Evolutionary conservation across 2,797 vertebrate species (phyloP).

Genomic region (Miichthys miiuy): DNA sequence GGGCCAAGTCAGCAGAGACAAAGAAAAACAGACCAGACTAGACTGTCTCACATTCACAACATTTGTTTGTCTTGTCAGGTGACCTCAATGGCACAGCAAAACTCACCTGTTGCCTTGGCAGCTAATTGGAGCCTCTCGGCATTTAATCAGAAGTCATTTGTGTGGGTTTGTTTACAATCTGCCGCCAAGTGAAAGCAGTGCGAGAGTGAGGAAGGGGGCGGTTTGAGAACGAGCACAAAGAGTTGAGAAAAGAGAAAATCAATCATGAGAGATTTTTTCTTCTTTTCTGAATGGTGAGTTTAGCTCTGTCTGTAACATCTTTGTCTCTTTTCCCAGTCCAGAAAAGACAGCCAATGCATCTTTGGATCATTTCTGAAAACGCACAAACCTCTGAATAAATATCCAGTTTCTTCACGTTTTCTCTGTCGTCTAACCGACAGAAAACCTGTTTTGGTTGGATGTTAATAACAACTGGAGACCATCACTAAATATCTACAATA

Average conservation of each 20-base stretch:
- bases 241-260: conserved; percentile 18
- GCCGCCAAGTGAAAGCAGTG: conserved; percentile 34
- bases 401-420: conserved; percentile 9
- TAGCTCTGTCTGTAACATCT: conserved; percentile 1
- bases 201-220: not conserved
- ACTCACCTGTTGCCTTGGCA: conserved; percentile 70
- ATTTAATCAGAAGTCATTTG: conserved; percentile 76
- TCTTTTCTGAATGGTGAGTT: conserved; percentile 28
- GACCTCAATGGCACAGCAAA: conserved; percentile 51
- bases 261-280: conserved; percentile 16
- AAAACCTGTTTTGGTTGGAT: conserved; percentile 6
- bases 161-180: conserved; percentile 69
- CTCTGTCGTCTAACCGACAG: not conserved
- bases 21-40: conserved; percentile 57
- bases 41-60: conserved; percentile 24
- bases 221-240: conserved; percentile 30
- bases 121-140: conserved; percentile 70
- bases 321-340: conserved; percentile 1
- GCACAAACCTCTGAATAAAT: conserved; percentile 1
- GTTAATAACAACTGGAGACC: conserved; percentile 9
- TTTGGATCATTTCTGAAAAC: conserved; percentile 5
- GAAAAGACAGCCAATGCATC: too few species aligned
- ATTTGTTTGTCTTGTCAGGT: conserved; percentile 33
- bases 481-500: conserved; percentile 8
- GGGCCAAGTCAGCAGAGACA: conserved; percentile 5